Evolutionary conservation across 2,113 vertebrate species (phyloP).

Genomic region (Peromyscus leucopus): DNA sequence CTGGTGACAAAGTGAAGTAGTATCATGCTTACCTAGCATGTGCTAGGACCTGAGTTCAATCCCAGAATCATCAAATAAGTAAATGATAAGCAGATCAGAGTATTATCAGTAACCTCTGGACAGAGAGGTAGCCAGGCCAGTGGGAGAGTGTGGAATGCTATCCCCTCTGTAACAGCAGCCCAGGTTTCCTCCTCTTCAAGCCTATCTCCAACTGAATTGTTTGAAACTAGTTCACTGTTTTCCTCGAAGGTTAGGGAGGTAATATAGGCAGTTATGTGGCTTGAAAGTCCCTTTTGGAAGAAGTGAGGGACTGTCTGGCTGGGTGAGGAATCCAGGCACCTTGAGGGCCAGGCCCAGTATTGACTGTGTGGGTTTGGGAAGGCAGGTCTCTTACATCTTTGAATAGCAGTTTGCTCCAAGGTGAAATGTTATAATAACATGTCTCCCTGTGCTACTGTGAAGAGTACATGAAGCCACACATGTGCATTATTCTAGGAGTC

Average conservation of each 20-base stretch:
- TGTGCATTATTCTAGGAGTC: neutral
- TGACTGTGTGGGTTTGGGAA: neutral
- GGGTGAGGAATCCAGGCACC: too few species aligned
- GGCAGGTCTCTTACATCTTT: neutral
- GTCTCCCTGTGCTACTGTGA: neutral
- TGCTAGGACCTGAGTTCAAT: neutral
- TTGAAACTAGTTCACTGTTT: neutral
- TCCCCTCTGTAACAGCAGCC: too few species aligned
- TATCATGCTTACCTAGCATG: neutral
- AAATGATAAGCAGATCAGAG: too few species aligned
- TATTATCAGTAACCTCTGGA: neutral
- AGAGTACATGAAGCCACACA: neutral
- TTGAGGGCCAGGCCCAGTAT: neutral
- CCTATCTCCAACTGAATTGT: neutral
- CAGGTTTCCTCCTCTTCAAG: neutral
- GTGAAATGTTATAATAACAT: neutral
- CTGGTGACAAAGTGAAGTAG: neutral
- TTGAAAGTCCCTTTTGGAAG: neutral
- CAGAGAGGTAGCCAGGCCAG: neutral
- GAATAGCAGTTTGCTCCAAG: neutral
- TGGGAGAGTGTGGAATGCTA: neutral
- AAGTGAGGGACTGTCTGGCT: neutral
- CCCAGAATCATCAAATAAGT: neutral
- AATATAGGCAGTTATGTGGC: neutral
- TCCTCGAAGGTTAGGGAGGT: neutral